A percentile compares a stretch with the other conserved stretches of the same genome.
Conservation (phyloP, 2,797 vertebrate genomes). For the Xyrichtys novacula region DNA sequence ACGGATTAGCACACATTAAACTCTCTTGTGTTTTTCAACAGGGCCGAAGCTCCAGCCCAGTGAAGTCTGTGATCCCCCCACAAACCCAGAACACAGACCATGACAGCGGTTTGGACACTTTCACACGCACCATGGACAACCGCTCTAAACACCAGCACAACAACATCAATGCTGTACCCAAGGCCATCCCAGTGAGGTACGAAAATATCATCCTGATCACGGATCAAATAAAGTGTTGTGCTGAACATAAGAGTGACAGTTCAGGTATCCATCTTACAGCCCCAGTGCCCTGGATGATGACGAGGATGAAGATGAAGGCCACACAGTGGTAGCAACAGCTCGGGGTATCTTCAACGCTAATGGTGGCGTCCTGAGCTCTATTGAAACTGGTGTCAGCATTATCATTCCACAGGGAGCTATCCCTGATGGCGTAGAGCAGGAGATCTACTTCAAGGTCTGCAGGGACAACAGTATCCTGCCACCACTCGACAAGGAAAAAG, state of each 20-base stretch:
- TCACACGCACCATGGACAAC: slow-evolving; percentile 90
- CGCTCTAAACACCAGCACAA: slow-evolving; percentile 95
- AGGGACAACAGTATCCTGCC: slow-evolving; percentile 99
- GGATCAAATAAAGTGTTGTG: slow-evolving; percentile 11
- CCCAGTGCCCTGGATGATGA: slow-evolving; percentile 97
- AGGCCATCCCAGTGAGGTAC: slow-evolving; percentile 97
- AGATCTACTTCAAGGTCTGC: slow-evolving; percentile 99
- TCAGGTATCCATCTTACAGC: slow-evolving; percentile 83
- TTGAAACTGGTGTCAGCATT: slow-evolving; percentile 98
- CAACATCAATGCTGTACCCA: slow-evolving; percentile 92
- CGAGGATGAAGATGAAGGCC: slow-evolving; percentile 97
- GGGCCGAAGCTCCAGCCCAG: slow-evolving; percentile 79
- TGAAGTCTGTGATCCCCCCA: slow-evolving; percentile 87
- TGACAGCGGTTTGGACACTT: slow-evolving; percentile 92
- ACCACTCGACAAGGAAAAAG: slow-evolving; percentile 99
- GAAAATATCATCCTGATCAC: neutral
- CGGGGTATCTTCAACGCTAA: slow-evolving; percentile 97
- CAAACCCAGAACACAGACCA: slow-evolving; percentile 88
- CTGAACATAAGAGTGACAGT: slow-evolving; percentile 14
- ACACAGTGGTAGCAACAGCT: slow-evolving; percentile 98
- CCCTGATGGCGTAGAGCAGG: slow-evolving; percentile 96
- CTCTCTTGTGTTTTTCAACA: slow-evolving; percentile 37
- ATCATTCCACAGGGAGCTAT: slow-evolving; percentile 99
- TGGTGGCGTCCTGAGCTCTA: slow-evolving; percentile 97
- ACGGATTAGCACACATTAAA: neutral